phyloP scores from a whole-genome alignment of 2,113 vertebrate species.

The Orycteropus afer region DNA sequence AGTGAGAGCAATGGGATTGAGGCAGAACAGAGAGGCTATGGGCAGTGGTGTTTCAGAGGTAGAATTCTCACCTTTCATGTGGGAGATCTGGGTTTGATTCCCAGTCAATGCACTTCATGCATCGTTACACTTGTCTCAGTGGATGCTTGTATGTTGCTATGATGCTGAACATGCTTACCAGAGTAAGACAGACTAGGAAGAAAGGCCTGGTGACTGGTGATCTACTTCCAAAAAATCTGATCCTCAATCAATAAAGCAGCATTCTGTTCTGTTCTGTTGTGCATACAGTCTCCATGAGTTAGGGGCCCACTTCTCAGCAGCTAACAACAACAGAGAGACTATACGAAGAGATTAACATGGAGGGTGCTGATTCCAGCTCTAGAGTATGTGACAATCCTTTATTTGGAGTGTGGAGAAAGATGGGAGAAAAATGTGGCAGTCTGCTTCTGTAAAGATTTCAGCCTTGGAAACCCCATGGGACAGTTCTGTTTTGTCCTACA shows the following conservation, averaged over 20 bases:
- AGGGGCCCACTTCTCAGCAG: neutral
- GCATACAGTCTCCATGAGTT: too few species aligned
- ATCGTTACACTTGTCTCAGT: too few species aligned
- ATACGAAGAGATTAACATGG: neutral
- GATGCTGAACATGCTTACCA: neutral
- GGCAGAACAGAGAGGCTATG: neutral
- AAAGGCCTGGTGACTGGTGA: neutral
- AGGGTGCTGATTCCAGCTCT: neutral
- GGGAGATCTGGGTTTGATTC: neutral
- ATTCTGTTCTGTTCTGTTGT: neutral
- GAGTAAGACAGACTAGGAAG: neutral
- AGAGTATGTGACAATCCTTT: neutral
- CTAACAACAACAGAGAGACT: neutral
- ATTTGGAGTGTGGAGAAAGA: too few species aligned
- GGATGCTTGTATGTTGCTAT: neutral
- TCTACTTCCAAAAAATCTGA: neutral
- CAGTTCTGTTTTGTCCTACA: too few species aligned
- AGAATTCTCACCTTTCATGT: neutral
- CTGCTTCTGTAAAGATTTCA: too few species aligned
- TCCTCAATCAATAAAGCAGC: neutral
- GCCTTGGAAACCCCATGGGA: too few species aligned
- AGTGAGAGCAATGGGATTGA: neutral
- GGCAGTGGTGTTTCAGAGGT: neutral
- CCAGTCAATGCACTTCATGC: neutral
- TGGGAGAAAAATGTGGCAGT: too few species aligned